Base-by-base conservation (phyloP, 2,888 invertebrate genomes). In the Callyntrura guangdongensis region DNA sequence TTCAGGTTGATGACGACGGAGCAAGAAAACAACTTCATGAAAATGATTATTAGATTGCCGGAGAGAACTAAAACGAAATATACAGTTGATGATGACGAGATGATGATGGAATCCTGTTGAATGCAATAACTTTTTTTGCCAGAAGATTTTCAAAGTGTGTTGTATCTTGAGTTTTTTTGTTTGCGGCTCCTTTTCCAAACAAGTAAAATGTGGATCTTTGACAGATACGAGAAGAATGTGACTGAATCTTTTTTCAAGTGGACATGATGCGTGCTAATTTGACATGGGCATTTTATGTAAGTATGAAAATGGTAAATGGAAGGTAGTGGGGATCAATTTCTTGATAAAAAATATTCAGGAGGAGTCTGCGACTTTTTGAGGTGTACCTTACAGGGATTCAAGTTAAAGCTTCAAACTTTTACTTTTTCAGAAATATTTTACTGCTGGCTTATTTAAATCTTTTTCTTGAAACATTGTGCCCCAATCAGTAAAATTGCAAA, bases 171-270 rank as follows among this genome's bases (percentile, higher is more conserved):
- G 45, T 25, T 61, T 36, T 59, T 77, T 25, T 53, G 47, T 86
- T 86, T 74, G 86, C 86, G 86, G 86, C 77, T 61, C 86, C 86
- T 86, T 86, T 74, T 86, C 74, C 86, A 64, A 77, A 86, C 64
- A 86, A 77, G 64, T 79, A 79, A 79, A 79, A 79, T 59, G 79
- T 59, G 79, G 45, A 79, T 86, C 49, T 64, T 61, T 74, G 77
- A 61, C 25, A 74, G 67, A 53, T 59, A 79, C 59, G n/a, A 59
- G 79, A 79, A 59, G 27, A 59, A 79, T 74, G 72, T 56, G 53
- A 84, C 25, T 45, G 45, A 64, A 45, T 47, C 36, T 20, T 61
- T 53, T 45, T 61, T 79, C 36, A 56, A 11, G 79, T 79, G 20
- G 79, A 79, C 79, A 79, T 79, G 59, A 79, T 79, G 67, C 49